These are phyloP conservation scores for Sphinx pinastri DNA, from an alignment of 2,888 invertebrate species.

Conservation along the genomic window DNA sequence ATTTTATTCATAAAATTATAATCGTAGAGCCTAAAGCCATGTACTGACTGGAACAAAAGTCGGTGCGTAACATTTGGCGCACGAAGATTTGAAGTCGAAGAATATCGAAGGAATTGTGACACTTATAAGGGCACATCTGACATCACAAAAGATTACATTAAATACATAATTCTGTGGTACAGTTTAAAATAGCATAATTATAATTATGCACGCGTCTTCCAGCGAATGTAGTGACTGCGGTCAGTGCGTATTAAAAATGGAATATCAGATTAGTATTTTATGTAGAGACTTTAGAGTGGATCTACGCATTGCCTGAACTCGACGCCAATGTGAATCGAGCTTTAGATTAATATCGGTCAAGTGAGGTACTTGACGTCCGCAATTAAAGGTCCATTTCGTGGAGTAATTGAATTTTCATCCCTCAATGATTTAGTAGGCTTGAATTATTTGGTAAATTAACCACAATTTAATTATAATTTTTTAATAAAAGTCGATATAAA, in stretches of 20 bases:
- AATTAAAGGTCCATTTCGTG: slow-evolving; percentile 45
- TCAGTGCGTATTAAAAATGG: too few relatives aligned
- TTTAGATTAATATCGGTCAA: slow-evolving; percentile 40
- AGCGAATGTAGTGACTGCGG: too few relatives aligned
- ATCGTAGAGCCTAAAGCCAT: too few relatives aligned
- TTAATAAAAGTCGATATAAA: background rate
- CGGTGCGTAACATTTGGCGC: background rate
- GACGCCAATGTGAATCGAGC: background rate
- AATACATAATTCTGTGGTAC: too few relatives aligned
- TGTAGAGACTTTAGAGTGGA: too few relatives aligned
- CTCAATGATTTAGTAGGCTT: slow-evolving; percentile 40
- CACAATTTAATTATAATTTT: background rate
- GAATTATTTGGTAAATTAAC: background rate
- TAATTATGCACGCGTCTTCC: too few relatives aligned
- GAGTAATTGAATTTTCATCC: slow-evolving; percentile 43
- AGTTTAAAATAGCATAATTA: too few relatives aligned
- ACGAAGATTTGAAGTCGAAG: background rate
- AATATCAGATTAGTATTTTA: too few relatives aligned
- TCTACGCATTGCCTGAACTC: too few relatives aligned
- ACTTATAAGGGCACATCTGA: background rate
- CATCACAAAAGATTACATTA: too few relatives aligned
- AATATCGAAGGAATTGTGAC: too few relatives aligned
- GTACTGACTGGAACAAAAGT: background rate
- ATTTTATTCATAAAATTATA: too few relatives aligned
- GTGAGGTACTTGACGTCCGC: slow-evolving; percentile 36